Percentiles rank a stretch among this genome's conserved stretches.
phyloP scores from a whole-genome alignment of 1,140 invertebrate species.

The Aradophagus sp. region DNA sequence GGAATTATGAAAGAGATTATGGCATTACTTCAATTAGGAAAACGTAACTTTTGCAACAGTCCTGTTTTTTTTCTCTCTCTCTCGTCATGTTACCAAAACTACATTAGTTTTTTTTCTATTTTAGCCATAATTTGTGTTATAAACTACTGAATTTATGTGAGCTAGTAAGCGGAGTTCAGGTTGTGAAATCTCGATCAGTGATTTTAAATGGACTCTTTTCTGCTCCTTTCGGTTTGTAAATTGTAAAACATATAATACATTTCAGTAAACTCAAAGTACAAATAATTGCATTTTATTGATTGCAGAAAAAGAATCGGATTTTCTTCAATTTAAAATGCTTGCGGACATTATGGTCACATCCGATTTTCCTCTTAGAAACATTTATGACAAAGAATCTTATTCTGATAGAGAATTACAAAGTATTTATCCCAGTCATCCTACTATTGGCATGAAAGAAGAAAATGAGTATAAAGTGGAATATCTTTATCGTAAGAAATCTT shows the following conservation, averaged over 20 bases:
- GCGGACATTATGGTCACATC: constrained; percentile 81
- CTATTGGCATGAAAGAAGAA: constrained; percentile 79
- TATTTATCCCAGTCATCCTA: constrained; percentile 82
- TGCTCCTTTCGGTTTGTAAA: constrained; percentile 60
- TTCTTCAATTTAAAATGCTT: constrained; percentile 79
- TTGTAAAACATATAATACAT: neutral
- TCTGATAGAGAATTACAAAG: constrained; percentile 77
- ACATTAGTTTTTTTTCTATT: constrained; percentile 63
- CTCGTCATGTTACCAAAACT: constrained; percentile 3
- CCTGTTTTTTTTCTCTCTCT: neutral
- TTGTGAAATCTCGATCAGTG: constrained; percentile 76
- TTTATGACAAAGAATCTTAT: constrained; percentile 70
- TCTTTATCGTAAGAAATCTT: constrained; percentile 86
- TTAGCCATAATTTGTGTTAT: constrained; percentile 80
- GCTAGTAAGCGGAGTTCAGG: constrained; percentile 75
- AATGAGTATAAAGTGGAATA: constrained; percentile 80
- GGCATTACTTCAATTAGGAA: constrained; percentile 82
- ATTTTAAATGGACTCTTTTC: constrained; percentile 76
- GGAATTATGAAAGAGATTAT: constrained; percentile 81
- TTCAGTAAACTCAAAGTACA: neutral
- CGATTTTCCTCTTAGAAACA: constrained; percentile 76
- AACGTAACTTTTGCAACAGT: constrained; percentile 77
- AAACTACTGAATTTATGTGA: constrained; percentile 84
- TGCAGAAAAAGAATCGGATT: constrained; percentile 78
- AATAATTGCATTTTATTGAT: constrained; percentile 22